Percentiles rank a stretch among this genome's conserved stretches.
These are phyloP conservation scores for Timema cristinae DNA, from an alignment of 2,888 invertebrate species.

Conservation along the genomic window DNA sequence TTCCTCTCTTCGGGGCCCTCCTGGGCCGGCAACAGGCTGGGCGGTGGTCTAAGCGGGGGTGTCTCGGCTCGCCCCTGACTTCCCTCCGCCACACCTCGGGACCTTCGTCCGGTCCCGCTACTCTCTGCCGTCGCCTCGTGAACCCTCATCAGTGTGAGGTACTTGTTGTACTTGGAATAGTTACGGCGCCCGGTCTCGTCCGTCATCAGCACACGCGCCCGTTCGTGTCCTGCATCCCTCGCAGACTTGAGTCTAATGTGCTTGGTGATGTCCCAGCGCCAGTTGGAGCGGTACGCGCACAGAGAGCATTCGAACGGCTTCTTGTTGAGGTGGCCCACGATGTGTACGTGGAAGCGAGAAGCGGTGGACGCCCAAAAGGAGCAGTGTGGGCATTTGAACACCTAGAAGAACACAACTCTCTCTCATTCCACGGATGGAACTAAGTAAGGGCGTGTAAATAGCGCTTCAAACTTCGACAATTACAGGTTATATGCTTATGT, in stretches of 20 bases:
- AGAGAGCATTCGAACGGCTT: conserved; percentile 94
- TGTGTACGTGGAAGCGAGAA: conserved; percentile 89
- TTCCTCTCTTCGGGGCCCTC: neutral
- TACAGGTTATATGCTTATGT: too few relatives aligned
- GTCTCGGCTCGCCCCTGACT: conserved; percentile 14
- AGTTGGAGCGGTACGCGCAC: conserved; percentile 91
- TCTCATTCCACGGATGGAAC: neutral
- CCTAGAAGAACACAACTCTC: conserved; percentile 41
- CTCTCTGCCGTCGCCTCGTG: conserved; percentile 35
- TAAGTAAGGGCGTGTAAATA: too few relatives aligned
- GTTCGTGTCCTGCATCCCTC: conserved; percentile 75
- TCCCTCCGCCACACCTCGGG: conserved; percentile 20
- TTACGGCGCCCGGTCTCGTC: conserved; percentile 87
- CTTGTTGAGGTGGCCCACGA: conserved; percentile 87
- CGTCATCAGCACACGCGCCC: conserved; percentile 81
- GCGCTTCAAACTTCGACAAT: too few relatives aligned
- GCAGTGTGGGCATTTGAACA: conserved; percentile 90
- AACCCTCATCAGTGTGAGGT: conserved; percentile 65
- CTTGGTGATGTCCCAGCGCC: conserved; percentile 96
- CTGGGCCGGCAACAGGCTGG: conserved; percentile 27
- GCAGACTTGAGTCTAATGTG: conserved; percentile 89
- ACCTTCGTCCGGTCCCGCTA: conserved; percentile 26
- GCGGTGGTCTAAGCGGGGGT: conserved; percentile 24
- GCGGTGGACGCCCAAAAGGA: conserved; percentile 91
- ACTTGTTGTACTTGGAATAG: conserved; percentile 90